Percentiles rank a stretch among this genome's conserved stretches.
Conservation (phyloP, 1,140 invertebrate genomes). For the Zaprionus davidi region DNA sequence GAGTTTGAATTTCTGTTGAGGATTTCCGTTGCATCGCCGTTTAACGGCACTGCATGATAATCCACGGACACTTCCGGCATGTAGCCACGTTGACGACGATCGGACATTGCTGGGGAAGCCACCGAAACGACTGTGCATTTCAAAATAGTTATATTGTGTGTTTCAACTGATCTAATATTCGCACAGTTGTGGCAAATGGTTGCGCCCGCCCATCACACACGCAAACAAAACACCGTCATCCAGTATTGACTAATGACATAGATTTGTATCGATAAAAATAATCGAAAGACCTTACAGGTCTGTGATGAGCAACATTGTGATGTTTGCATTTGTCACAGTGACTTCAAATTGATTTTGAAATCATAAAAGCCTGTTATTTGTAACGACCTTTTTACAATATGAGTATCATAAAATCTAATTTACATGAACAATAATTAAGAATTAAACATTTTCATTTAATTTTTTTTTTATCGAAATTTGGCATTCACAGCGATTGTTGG, state of each 20-base stretch:
- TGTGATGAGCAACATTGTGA: not conserved
- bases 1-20: constrained; percentile 43
- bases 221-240: constrained; percentile 55
- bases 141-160: constrained; percentile 42
- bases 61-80: constrained; percentile 57
- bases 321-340: constrained; percentile 4
- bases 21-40: constrained; percentile 31
- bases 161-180: constrained; percentile 70
- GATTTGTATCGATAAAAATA: constrained; percentile 1
- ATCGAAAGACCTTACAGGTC: constrained; percentile 15
- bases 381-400: not conserved
- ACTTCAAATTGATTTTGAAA: not conserved
- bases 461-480: not conserved
- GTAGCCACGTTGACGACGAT: constrained; percentile 46
- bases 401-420: not conserved
- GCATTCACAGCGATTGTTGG: constrained; percentile 17
- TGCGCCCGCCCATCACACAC: constrained; percentile 48
- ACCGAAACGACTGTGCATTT: constrained; percentile 41
- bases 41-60: constrained; percentile 61
- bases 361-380: constrained; percentile 1
- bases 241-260: constrained; percentile 44
- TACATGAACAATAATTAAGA: not conserved
- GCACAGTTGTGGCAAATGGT: constrained; percentile 65
- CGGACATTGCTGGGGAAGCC: constrained; percentile 49
- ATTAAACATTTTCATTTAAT: not conserved